phyloP scores from a whole-genome alignment of 2,888 invertebrate genomes.

The Podabrus alpinus region DNA sequence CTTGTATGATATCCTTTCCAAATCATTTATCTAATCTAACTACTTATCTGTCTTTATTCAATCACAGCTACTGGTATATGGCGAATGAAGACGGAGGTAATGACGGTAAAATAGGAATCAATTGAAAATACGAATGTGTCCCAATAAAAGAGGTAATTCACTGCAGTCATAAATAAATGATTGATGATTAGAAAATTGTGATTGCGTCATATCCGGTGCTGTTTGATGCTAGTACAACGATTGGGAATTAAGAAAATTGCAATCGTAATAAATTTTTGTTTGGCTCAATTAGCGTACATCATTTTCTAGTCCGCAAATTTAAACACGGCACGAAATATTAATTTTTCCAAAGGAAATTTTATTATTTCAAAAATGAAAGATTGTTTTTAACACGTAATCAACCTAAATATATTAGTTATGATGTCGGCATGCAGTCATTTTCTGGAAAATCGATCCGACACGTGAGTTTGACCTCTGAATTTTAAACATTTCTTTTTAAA shows the following conservation, averaged over 20 bases:
- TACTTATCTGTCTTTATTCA: slow-evolving; percentile 17
- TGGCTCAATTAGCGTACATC: slow-evolving; percentile 11
- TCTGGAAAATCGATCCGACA: neutral
- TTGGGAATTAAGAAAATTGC: slow-evolving; percentile 32
- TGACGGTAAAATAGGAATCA: slow-evolving; percentile 34
- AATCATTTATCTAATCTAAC: slow-evolving; percentile 24
- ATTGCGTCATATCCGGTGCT: slow-evolving; percentile 54
- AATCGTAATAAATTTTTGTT: slow-evolving; percentile 22
- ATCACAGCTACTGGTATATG: neutral
- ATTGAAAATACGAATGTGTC: slow-evolving; percentile 36
- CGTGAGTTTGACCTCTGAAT: neutral
- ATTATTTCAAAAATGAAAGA: neutral
- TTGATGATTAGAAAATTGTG: slow-evolving; percentile 58
- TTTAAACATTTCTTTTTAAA: neutral
- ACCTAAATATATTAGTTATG: neutral
- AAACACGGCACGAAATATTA: neutral
- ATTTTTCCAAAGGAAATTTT: neutral
- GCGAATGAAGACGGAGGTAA: slow-evolving; percentile 30
- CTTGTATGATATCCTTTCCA: slow-evolving; percentile 35
- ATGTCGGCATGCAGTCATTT: neutral
- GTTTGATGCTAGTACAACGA: slow-evolving; percentile 17
- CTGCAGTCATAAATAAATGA: slow-evolving; percentile 56
- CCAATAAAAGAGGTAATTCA: slow-evolving; percentile 45
- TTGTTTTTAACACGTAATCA: neutral
- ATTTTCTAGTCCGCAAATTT: neutral